phyloP scores from a whole-genome alignment of 2,797 vertebrate species.

The Psittacula echo region DNA sequence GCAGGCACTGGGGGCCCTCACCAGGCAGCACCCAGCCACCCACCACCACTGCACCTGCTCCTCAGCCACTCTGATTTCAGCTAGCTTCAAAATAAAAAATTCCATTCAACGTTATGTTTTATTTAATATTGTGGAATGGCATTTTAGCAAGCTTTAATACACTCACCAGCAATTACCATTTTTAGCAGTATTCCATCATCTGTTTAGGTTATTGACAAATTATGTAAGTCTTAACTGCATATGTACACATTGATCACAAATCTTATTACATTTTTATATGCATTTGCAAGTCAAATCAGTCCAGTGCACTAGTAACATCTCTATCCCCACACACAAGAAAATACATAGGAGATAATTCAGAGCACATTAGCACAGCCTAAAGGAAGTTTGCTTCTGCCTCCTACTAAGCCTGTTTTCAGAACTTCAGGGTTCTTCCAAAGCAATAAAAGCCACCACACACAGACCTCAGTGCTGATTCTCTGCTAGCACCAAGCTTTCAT shows the following conservation, averaged over 20 bases:
- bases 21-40: background rate
- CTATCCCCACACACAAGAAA: background rate
- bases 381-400: background rate
- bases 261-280: background rate
- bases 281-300: background rate
- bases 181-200: background rate
- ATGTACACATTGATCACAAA: background rate
- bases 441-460: background rate
- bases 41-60: too few relatives aligned
- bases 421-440: background rate
- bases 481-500: background rate
- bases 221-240: background rate
- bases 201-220: background rate
- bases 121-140: background rate
- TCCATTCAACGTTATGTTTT: background rate
- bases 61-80: background rate
- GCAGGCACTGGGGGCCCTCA: background rate
- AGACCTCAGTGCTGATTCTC: background rate
- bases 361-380: background rate
- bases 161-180: background rate
- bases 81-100: background rate
- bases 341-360: background rate
- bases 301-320: background rate
- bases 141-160: background rate
- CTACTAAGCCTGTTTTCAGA: background rate